Percentiles rank a stretch among this genome's conserved stretches.
Conservation (phyloP, 2,797 vertebrate species). For the Kryptolebias ocellatus region DNA sequence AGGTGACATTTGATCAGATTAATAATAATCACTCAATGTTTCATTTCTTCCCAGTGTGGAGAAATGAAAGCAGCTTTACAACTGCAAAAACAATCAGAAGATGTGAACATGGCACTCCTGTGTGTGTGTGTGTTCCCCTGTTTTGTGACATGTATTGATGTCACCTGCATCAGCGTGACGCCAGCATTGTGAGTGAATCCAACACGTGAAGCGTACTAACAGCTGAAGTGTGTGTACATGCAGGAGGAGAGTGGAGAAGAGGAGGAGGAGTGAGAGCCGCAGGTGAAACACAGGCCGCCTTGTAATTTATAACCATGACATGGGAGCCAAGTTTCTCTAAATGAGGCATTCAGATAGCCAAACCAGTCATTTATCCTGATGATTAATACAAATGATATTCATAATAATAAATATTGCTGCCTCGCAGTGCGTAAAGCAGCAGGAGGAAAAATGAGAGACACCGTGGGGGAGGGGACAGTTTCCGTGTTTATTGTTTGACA, state of each 20-base stretch:
- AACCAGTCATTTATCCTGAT: constrained; percentile 99
- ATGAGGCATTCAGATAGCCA: constrained; percentile 99
- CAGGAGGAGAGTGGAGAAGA: constrained; percentile 14
- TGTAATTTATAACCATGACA: constrained; percentile 99
- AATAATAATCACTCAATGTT: neutral
- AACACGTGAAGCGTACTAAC: constrained; percentile 32
- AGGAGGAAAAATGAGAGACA: constrained; percentile 21
- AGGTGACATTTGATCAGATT: neutral
- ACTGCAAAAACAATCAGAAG: neutral
- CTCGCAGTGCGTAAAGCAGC: constrained; percentile 69
- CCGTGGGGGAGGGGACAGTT: constrained; percentile 2
- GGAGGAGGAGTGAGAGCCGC: constrained; percentile 80
- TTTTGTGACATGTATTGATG: constrained; percentile 7
- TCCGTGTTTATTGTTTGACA: constrained; percentile 38
- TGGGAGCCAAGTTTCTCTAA: constrained; percentile 98
- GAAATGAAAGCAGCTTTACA: neutral
- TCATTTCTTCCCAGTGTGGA: neutral
- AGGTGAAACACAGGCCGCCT: constrained; percentile 93
- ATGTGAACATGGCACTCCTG: neutral
- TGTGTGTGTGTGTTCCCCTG: neutral
- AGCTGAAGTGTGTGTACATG: constrained; percentile 27
- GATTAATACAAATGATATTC: constrained; percentile 99
- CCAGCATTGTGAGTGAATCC: constrained; percentile 17
- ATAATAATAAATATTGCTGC: constrained; percentile 98
- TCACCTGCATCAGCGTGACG: constrained; percentile 14